Evolutionary conservation across 2,113 vertebrate genomes (phyloP).

Genomic region (Motacilla alba): DNA sequence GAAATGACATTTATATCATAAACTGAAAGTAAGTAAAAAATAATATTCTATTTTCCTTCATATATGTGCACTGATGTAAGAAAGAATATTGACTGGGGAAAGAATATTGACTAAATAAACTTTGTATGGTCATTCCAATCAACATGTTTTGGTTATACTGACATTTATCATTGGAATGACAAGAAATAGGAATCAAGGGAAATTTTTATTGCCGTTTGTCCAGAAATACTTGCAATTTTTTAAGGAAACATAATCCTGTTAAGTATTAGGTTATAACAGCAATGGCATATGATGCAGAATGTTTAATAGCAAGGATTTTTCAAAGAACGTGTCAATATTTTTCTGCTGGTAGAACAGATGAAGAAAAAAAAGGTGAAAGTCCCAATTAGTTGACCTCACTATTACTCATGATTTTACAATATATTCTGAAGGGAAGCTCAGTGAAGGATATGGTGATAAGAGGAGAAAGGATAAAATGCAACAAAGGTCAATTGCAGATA

Average conservation of each 20-base stretch:
- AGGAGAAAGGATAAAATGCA: background rate
- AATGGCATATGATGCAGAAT: background rate
- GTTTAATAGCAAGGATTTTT: background rate
- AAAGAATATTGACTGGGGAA: background rate
- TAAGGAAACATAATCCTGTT: background rate
- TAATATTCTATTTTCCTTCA: background rate
- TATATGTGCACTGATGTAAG: no score
- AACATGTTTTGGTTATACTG: background rate
- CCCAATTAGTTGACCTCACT: background rate
- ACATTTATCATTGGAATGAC: background rate
- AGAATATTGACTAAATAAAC: background rate
- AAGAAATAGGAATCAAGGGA: background rate
- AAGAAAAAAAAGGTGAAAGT: background rate
- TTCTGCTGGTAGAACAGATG: background rate
- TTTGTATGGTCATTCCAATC: background rate
- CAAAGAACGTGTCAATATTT: background rate
- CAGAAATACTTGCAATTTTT: background rate
- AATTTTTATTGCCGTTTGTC: background rate
- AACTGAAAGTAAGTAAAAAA: background rate
- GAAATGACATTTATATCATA: background rate
- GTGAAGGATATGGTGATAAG: background rate
- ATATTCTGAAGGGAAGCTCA: background rate
- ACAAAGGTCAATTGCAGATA: background rate
- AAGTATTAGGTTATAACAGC: background rate
- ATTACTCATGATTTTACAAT: background rate